phyloP scores from a whole-genome alignment of 2,113 vertebrate genomes.

The Calonectris borealis region DNA sequence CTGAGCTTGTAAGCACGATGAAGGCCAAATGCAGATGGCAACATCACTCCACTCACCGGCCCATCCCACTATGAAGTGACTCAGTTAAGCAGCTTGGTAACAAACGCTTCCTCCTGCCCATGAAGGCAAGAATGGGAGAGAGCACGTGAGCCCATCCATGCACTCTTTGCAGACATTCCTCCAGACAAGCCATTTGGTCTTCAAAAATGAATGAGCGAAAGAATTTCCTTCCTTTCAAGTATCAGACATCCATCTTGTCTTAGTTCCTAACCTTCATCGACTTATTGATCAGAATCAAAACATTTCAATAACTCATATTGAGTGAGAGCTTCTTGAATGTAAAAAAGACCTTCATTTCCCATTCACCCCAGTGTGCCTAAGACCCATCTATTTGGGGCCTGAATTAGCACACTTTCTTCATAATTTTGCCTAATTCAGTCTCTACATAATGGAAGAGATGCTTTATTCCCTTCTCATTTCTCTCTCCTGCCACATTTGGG shows the following conservation, averaged over 20 bases:
- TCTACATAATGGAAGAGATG: background rate
- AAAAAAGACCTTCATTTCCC: background rate
- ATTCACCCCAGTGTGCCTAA: background rate
- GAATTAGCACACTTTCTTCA: background rate
- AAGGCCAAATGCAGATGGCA: background rate
- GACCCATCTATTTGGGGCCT: background rate
- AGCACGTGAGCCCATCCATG: background rate
- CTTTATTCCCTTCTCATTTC: background rate
- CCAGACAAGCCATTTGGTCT: background rate
- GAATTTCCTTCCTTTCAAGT: background rate
- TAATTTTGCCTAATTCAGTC: background rate
- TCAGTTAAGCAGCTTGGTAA: constrained; percentile 35
- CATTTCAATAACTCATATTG: background rate
- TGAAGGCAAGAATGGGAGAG: background rate
- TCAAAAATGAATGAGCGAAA: background rate
- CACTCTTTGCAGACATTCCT: background rate
- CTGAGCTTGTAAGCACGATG: background rate
- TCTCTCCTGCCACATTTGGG: background rate
- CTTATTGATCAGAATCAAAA: background rate
- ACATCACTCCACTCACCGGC: background rate
- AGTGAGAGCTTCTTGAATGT: background rate
- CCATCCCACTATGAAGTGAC: background rate
- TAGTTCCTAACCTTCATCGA: background rate
- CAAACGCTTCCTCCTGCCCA: constrained; percentile 23
- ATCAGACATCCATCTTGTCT: background rate